phyloP scores from a whole-genome alignment of 2,888 invertebrate species.

The Formica aserva region DNA sequence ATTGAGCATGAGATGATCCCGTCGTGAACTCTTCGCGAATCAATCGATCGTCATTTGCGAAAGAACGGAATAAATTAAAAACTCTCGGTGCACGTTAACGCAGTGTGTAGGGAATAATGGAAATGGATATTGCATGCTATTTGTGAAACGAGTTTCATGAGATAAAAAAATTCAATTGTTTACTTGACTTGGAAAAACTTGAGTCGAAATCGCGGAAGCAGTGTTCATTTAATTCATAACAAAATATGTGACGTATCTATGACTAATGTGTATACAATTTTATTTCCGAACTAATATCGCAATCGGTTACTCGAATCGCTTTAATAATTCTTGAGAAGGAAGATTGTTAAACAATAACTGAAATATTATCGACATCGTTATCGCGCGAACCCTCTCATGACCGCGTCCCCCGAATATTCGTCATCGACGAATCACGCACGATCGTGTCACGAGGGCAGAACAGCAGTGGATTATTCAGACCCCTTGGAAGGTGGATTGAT shows the following conservation, averaged over 20 bases:
- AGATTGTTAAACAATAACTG: neutral
- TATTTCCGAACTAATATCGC: neutral
- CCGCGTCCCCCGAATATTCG: slow-evolving; percentile 9
- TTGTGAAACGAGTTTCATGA: neutral
- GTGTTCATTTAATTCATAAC: neutral
- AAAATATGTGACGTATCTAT: neutral
- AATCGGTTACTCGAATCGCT: neutral
- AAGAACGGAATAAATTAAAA: neutral
- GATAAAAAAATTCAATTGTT: neutral
- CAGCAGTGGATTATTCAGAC: slow-evolving; percentile 66
- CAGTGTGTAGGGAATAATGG: neutral
- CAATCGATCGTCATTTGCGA: neutral
- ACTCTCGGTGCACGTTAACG: neutral
- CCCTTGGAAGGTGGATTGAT: slow-evolving; percentile 68
- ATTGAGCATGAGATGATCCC: neutral
- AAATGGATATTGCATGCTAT: neutral
- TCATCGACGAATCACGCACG: slow-evolving; percentile 13
- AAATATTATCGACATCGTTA: neutral
- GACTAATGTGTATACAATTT: neutral
- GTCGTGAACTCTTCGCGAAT: neutral
- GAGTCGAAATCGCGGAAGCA: slow-evolving; percentile 5
- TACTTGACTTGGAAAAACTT: neutral
- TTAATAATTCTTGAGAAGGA: neutral
- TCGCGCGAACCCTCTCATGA: neutral
- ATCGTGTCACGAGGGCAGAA: slow-evolving; percentile 42